Evolutionary conservation across 2,797 vertebrate species (phyloP).

Genomic region (Phrynocephalus guinanensis): DNA sequence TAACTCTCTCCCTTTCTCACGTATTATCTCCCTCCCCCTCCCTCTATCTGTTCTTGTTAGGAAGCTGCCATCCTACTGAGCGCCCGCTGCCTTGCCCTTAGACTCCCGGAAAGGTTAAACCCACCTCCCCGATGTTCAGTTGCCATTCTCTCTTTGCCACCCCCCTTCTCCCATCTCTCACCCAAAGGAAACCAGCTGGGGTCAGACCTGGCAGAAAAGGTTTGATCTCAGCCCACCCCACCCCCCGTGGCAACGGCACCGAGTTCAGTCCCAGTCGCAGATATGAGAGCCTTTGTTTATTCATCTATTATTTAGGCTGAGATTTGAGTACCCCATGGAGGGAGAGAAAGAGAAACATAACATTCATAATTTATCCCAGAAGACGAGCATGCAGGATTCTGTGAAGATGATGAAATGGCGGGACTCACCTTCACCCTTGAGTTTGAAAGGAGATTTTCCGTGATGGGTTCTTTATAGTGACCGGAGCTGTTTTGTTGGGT

Average conservation of each 20-base stretch:
- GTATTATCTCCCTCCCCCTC: not conserved
- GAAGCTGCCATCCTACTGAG: constrained; percentile 43
- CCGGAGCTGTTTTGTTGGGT: not conserved
- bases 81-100: constrained; percentile 54
- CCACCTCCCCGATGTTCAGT: not conserved
- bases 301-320: constrained; percentile 74
- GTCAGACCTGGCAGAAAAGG: constrained; percentile 50
- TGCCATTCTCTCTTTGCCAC: not conserved
- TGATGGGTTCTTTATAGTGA: too few species aligned
- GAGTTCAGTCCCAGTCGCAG: constrained; percentile 64
- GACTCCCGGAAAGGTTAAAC: constrained; percentile 34
- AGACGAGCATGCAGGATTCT: constrained; percentile 25
- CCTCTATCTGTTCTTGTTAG: constrained; percentile 26
- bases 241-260: constrained; percentile 52
- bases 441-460: fast-evolving
- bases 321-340: constrained; percentile 69
- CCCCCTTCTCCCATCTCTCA: not conserved
- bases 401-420: constrained; percentile 35
- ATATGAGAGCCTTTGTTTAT: constrained; percentile 58
- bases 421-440: not conserved
- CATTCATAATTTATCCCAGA: constrained; percentile 67
- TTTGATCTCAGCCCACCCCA: constrained; percentile 65
- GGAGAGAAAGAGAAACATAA: constrained; percentile 41
- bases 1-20: not conserved
- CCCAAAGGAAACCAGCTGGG: constrained; percentile 54